These are phyloP conservation scores for Triplophysa rosa DNA, from an alignment of 2,113 vertebrate species.

Conservation along the genomic window DNA sequence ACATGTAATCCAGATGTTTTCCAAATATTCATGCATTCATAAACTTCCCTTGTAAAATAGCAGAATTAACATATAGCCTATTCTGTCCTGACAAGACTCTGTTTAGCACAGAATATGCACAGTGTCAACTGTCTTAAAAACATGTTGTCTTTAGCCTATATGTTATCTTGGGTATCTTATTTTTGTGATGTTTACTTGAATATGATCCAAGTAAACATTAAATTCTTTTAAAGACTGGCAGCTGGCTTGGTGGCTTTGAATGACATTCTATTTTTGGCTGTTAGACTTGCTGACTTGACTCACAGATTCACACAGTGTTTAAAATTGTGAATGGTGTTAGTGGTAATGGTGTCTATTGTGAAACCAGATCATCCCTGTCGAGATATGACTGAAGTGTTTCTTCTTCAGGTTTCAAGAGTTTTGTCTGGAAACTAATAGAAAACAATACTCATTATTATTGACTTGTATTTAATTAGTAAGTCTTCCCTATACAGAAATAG, in stretches of 20 bases:
- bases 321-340: slow-evolving; percentile 1
- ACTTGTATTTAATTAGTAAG: slow-evolving; percentile 9
- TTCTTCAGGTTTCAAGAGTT: neutral
- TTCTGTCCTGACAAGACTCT: neutral
- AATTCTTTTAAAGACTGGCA: neutral
- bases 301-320: neutral
- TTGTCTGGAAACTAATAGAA: slow-evolving; percentile 4
- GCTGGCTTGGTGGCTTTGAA: neutral
- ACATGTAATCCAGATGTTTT: neutral
- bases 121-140: too few relatives aligned
- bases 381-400: neutral
- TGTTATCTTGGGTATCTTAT: neutral
- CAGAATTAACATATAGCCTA: neutral
- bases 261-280: neutral
- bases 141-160: too few relatives aligned
- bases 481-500: slow-evolving; percentile 1
- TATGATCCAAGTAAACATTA: neutral
- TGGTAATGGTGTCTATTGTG: neutral
- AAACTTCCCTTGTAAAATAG: neutral
- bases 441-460: neutral
- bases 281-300: neutral
- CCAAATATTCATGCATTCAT: neutral
- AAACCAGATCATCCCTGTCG: neutral
- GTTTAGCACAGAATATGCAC: neutral
- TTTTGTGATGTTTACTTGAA: neutral